Conservation (phyloP, 37 sponge, comb jelly and placozoan genomes). For the Ianthella basta region DNA sequence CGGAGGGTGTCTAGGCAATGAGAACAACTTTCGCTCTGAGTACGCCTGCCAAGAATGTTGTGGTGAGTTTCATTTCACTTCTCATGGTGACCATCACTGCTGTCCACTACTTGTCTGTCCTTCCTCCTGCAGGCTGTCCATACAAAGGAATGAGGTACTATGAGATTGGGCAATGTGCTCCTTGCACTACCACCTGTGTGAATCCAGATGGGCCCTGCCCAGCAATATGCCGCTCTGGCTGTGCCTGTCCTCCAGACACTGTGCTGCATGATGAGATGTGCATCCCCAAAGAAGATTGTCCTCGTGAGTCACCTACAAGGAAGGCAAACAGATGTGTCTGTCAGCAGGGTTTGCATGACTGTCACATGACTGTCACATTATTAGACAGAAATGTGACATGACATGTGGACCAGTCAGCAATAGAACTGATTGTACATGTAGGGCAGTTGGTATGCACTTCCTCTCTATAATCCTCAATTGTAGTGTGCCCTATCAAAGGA, state of each 20-base stretch:
- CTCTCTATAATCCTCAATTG: not conserved
- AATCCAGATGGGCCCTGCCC: slow-evolving; percentile 41
- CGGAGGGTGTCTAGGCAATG: slow-evolving; percentile 25
- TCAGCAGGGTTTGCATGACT: no score
- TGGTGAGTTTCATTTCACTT: no score
- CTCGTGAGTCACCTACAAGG: no score
- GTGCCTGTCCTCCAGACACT: slow-evolving; percentile 39
- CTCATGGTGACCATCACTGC: no score
- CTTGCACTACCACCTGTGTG: slow-evolving; percentile 37
- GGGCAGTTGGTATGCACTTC: not conserved
- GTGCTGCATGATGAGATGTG: slow-evolving; percentile 28
- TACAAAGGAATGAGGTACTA: slow-evolving; percentile 4
- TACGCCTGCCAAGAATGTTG: not conserved
- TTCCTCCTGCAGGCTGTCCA: not conserved
- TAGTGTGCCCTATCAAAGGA: not conserved
- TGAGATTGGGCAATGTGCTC: not conserved
- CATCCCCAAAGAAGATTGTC: not conserved
- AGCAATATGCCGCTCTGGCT: slow-evolving; percentile 30
- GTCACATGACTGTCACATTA: no score
- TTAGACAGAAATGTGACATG: no score
- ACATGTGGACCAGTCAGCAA: not conserved
- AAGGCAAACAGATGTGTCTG: not conserved
- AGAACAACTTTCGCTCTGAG: not conserved
- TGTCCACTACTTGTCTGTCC: no score
- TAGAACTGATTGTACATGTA: not conserved